Percentiles rank a stretch among this genome's conserved stretches.
Evolutionary conservation across 2,888 invertebrate genomes (phyloP).

Genomic region (Chymomyza caudatula): DNA sequence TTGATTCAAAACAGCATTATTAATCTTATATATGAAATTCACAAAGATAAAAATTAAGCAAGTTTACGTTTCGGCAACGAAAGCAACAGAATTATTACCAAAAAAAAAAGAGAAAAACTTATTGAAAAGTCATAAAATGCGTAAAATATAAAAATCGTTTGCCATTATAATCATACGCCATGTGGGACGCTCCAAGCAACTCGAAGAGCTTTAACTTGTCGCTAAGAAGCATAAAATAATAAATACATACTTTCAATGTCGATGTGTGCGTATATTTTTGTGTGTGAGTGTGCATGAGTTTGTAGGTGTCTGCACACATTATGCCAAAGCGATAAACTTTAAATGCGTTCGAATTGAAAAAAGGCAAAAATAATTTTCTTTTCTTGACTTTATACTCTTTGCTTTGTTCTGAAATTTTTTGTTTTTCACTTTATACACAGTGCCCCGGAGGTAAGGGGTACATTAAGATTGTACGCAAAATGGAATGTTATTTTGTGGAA

Average conservation of each 20-base stretch:
- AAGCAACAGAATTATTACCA: not conserved
- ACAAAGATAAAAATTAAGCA: too few relatives aligned
- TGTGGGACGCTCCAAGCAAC: slow-evolving; percentile 11
- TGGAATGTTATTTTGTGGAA: too few relatives aligned
- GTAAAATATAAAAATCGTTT: slow-evolving; percentile 43
- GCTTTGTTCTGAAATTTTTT: slow-evolving; percentile 2
- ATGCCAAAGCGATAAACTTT: slow-evolving; percentile 48
- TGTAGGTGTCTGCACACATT: slow-evolving; percentile 23
- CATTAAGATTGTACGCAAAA: too few relatives aligned
- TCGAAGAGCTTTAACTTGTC: slow-evolving; percentile 48
- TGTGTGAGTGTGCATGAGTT: too few relatives aligned
- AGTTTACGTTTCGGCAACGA: not conserved
- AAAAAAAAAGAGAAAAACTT: slow-evolving; percentile 41
- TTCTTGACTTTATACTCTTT: not conserved
- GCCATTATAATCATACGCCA: not conserved
- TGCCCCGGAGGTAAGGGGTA: too few relatives aligned
- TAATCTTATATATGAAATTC: too few relatives aligned
- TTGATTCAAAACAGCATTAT: too few relatives aligned
- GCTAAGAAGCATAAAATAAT: slow-evolving; percentile 48
- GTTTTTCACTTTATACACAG: too few relatives aligned
- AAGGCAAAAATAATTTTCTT: too few relatives aligned
- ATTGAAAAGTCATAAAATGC: slow-evolving; percentile 61
- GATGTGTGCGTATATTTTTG: too few relatives aligned
- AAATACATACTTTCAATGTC: slow-evolving; percentile 17
- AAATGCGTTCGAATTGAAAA: slow-evolving; percentile 15